phyloP scores from a whole-genome alignment of 23 tunicate species.

The Clavelina lepadiformis region DNA sequence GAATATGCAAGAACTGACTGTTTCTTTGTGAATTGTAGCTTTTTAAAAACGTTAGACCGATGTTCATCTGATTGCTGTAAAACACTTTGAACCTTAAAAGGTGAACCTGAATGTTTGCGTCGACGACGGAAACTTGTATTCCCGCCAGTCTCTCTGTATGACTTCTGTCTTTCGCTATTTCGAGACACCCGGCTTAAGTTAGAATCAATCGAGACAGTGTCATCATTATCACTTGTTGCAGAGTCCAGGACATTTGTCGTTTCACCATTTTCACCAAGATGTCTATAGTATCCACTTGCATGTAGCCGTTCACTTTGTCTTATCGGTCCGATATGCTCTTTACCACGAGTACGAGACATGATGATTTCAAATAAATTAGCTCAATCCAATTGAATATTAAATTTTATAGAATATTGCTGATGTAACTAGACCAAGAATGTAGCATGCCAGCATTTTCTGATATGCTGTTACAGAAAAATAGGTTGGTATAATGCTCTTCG shows the following conservation, averaged over 20 bases:
- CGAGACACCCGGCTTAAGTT: slow-evolving; percentile 24
- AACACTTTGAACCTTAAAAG: no score
- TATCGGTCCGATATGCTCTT: slow-evolving; percentile 24
- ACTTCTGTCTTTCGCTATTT: slow-evolving; percentile 3
- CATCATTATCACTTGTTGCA: slow-evolving; percentile 67
- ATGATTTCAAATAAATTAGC: no score
- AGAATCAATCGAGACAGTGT: slow-evolving; percentile 39
- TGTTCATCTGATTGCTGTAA: no score
- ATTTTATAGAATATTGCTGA: slow-evolving; percentile 18
- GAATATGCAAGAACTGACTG: no score
- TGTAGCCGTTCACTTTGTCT: slow-evolving; percentile 69
- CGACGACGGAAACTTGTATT: no score
- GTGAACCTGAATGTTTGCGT: neutral
- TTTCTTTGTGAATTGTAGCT: no score
- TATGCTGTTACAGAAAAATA: slow-evolving; percentile 13
- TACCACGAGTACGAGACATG: slow-evolving; percentile 49
- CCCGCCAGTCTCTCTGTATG: no score
- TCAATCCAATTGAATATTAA: no score
- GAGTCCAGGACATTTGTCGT: slow-evolving; percentile 1
- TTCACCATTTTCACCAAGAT: slow-evolving; percentile 11
- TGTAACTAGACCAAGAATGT: slow-evolving; percentile 30
- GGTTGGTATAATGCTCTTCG: slow-evolving; percentile 15
- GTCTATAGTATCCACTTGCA: slow-evolving; percentile 61
- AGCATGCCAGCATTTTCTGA: slow-evolving; percentile 29
- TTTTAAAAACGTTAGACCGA: no score